These are phyloP conservation scores for Saturnia pavonia DNA, from an alignment of 2,888 invertebrate genomes.

Conservation along the genomic window DNA sequence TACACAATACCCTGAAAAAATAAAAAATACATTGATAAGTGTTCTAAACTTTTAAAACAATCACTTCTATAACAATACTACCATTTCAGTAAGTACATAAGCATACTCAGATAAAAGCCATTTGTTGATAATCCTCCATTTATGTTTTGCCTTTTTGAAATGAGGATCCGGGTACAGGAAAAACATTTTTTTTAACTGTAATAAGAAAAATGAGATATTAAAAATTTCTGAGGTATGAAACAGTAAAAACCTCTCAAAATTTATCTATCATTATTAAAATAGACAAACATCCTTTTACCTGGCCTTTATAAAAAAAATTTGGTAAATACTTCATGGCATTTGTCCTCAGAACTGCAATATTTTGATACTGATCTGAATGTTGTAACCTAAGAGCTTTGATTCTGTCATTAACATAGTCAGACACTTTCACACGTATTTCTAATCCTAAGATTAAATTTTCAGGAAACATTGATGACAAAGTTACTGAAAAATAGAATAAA, in stretches of 20 bases:
- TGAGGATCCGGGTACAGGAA: constrained; percentile 99
- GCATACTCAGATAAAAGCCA: constrained; percentile 98
- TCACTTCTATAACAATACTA: constrained; percentile 51
- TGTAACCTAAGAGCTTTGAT: constrained; percentile 92
- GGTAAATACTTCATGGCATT: constrained; percentile 99
- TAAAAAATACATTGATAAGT: constrained; percentile 11
- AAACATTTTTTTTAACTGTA: constrained; percentile 96
- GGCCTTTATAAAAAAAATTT: constrained; percentile 97
- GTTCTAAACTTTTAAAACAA: constrained; percentile 8
- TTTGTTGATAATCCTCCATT: constrained; percentile 98
- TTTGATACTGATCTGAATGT: constrained; percentile 89
- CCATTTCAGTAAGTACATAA: constrained; percentile 92
- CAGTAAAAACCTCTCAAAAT: not conserved
- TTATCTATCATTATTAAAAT: not conserved
- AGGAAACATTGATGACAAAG: constrained; percentile 95
- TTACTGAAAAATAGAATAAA: constrained; percentile 81
- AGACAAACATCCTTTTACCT: constrained; percentile 77
- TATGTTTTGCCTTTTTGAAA: constrained; percentile 99
- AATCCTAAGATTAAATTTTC: constrained; percentile 94
- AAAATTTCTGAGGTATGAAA: not conserved
- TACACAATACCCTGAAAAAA: constrained; percentile 91
- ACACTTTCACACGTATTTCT: constrained; percentile 99
- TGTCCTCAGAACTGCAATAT: constrained; percentile 96
- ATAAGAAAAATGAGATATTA: constrained; percentile 33
- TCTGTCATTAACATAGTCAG: constrained; percentile 98